Conservation (phyloP, 2,797 vertebrate genomes). For the Oreonectes daqikongensis region DNA sequence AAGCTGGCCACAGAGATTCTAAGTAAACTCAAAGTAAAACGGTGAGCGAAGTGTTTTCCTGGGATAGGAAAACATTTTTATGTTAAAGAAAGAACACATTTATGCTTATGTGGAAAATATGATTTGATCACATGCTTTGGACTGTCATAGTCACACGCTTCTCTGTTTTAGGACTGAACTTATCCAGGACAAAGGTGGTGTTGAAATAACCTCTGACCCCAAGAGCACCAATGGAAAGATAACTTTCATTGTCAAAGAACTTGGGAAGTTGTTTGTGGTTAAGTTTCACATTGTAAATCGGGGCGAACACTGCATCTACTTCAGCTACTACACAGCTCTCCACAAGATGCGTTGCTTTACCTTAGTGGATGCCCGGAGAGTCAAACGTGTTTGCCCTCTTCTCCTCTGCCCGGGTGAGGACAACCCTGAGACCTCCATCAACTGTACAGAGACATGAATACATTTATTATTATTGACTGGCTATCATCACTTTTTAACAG, state of each 20-base stretch:
- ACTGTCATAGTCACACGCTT: neutral
- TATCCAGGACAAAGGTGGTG: slow-evolving; percentile 75
- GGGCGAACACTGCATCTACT: slow-evolving; percentile 68
- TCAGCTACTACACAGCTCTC: slow-evolving; percentile 73
- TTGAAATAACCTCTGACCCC: slow-evolving; percentile 75
- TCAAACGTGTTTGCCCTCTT: slow-evolving; percentile 67
- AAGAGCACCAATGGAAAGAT: slow-evolving; percentile 65
- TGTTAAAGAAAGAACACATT: neutral
- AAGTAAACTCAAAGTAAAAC: slow-evolving; percentile 65
- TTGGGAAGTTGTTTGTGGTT: slow-evolving; percentile 48
- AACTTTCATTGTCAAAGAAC: slow-evolving; percentile 54
- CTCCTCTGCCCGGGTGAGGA: slow-evolving; percentile 80
- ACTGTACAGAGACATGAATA: too few species aligned
- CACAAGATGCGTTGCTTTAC: slow-evolving; percentile 70
- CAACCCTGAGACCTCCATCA: too few species aligned
- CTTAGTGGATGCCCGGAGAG: slow-evolving; percentile 72
- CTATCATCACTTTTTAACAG: slow-evolving; percentile 64
- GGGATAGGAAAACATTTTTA: neutral
- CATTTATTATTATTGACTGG: too few species aligned
- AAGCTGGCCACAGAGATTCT: slow-evolving; percentile 66
- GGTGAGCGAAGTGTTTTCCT: slow-evolving; percentile 57
- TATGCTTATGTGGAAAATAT: neutral
- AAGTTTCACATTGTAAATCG: slow-evolving; percentile 77
- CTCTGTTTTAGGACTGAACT: slow-evolving; percentile 72
- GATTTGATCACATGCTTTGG: neutral